Evolutionary conservation across 2,113 vertebrate species (phyloP), one percentile per base, ranked within the genome.

Genomic region (Dasypus novemcinctus): DNA sequence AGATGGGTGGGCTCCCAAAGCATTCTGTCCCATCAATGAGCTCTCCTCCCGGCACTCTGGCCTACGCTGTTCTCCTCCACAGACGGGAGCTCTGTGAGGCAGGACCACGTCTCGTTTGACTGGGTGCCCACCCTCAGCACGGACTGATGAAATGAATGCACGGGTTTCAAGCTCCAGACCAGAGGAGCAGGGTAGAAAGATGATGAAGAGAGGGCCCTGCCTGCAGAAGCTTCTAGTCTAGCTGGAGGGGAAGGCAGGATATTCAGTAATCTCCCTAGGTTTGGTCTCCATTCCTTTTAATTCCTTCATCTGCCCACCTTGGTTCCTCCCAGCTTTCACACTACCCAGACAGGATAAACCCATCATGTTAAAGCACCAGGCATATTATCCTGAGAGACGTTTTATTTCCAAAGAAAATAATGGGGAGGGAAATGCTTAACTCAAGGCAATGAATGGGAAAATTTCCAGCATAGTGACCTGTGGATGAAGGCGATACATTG

Each of bases 321-420:
- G 15, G 31, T 17, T 31, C n/a, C 17, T 57, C 49, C 81, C 23
- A 14, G 43, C 43, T 81, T 80, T 69, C 38, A 52, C 49, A 57
- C 75, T 69, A 17, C 1, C 57, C 49, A 41, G 33, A 87, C 89
- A 96, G 12, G 43, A 83, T 68, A 52, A 57, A 64, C 29, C 49
- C 20, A 79, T 63, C 49, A 29, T 25, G 72, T 74, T 38, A 68
- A 74, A 90, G 79, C 33, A 36, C 14, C 43, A 74, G 31, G 41
- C 23, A 10, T 27, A 41, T 14, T 49, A 59, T 54, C 72, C 66
- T 49, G 69, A 93, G 72, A 89, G 61, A 18, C 81, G 59, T 76
- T 90, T 92, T 54, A 76, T 85, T 87, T 87, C 38, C 46, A 33
- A 74, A 71, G 66, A 78, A 95, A 92, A 92, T 41, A 87, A 31